Base-by-base conservation (phyloP, 2,113 vertebrate species). In the Xenopus tropicalis region DNA sequence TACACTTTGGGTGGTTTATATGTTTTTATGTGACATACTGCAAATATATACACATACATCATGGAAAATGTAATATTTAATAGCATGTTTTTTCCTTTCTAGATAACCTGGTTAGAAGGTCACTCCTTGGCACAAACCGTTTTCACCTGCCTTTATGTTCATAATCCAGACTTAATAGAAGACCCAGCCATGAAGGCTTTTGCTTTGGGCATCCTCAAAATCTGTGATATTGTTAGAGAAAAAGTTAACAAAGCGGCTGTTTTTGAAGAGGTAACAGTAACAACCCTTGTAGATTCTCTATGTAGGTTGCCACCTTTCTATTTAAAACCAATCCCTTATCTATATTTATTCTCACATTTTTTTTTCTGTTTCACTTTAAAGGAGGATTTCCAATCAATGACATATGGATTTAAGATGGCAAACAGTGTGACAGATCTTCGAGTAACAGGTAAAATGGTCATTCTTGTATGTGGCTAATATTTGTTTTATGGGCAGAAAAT, bases 381-480 rank as follows among this genome's bases (percentile, higher is more conserved):
- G 97, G 97, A 99, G 86, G 97, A 98, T 85, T 99, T 99, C 87
- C 97, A 99, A 82, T 98, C 97, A 62, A 98, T 99, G 97, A 99
- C 97, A 3, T 99, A 99, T 0, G 97, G 97, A 77, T 99, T 99
- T 89, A 99, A 98, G 87, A 99, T 99, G 97, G 97, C 96, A 59
- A 98, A 98, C 84, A 98, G 90, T 75, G 96, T 99, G 63, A 98
- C 97, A 74, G 97, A 99, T 87, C 89, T 99, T 82, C 92, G 97
- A 82, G 97, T 99, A 80, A 99, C 97, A 90, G 97, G 97, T 99
- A 91, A 69, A 51, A n/a, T 76, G 79, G 46, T 48, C 16, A 13
- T 17, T 14, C 14, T 5, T 48, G 46, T 48, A 3, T 48, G 46
- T 48, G 46, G 7, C 14, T 17, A 5, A 48, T 48, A 17, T 1